Base-by-base conservation (phyloP, 2,888 invertebrate genomes). In the Amphipoea lucens region DNA sequence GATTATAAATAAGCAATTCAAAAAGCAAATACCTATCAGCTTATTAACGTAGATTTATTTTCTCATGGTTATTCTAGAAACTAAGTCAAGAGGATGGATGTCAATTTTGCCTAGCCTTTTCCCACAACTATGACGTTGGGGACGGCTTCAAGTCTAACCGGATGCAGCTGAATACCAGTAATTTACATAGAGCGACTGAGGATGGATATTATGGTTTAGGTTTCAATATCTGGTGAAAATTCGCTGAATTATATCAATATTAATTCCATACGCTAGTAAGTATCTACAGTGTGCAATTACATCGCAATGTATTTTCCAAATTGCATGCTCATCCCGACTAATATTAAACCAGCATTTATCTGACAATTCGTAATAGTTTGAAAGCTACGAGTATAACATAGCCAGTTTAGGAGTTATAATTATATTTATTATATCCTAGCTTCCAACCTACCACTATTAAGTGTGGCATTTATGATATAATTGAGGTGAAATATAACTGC, bases 401-500 rank as follows among this genome's bases (percentile, higher is more conserved):
- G 9, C 29, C 29, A 67, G 71, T 78, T 78, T 69, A 81, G 72
- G 54, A 74, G 51, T 48, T 42, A 68, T 72, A 68, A 72, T 74
- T 72, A 74, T 63, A 66, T 78, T 57, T 60, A 78, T 62, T 51
- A 75, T 69, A 75, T 69, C 57, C 63, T 73, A 75, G 72, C 68
- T 81, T 45, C 69, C 57, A 69, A 74, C 82, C 75, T 84, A 51
- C 40, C 60, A 57, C 29, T 20, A 63, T 80, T 77, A 66, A 42
- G 48, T 51, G 66, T 75, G 85, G 66, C 85, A 80, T 85, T 85
- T 83, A 85, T 80, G 76, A 80, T 80, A 70, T 85, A 77, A 85
- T 78, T 85, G 75, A 67, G 63, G 45, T 77, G 69, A 85, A 80
- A 83, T 85, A 85, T 67, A 80, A 67, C 63, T 79, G 71, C 23